Base-by-base conservation (phyloP, 2,113 vertebrate genomes). In the Passer domesticus region DNA sequence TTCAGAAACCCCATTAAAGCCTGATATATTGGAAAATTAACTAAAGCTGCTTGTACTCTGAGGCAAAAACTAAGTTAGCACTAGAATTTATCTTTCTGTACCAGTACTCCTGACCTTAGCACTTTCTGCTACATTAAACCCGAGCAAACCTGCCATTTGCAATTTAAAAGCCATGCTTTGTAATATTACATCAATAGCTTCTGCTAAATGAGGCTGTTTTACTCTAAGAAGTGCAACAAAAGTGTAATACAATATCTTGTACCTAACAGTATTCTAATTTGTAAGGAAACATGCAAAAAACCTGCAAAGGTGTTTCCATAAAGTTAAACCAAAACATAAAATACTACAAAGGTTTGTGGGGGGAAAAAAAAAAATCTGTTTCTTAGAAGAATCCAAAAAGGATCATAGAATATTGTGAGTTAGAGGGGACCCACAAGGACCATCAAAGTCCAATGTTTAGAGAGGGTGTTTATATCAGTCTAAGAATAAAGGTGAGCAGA, bases 181-280 rank as follows among this genome's bases (percentile, higher is more conserved):
- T 56, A 96, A 88, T 86, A 86, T 87, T 97, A 96, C 73, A 85
- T 50, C 60, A 95, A 86, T 94, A 95, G 84, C 92, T 93, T 92
- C 68, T 91, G 90, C 90, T 97, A 95, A 90, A 74, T 69, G 75
- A 94, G 47, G 24, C 82, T 90, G 75, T 49, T 79, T 76, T 81
- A 91, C 86, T 95, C 92, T 93, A 95, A 37, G 60, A 96, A 97
- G 89, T 97, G 93, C 95, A 97, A 95, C 79, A 75, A 56, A 93
- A 90, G 81, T 94, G 77, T 96, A 92, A 96, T 96, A 95, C 14
- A 94, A 14, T 94, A 97, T 86, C 86, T 87, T 98, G 77, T 83
- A 94, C 90, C 90, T 92, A 94, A 68, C 19, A 56, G 59, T 94
- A 15, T 3, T 39, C 59, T 96, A 95, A 90, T 47, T 63, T 41